Evolutionary conservation across 2,113 vertebrate genomes (phyloP).

Genomic region (Pyrgilauda ruficollis): DNA sequence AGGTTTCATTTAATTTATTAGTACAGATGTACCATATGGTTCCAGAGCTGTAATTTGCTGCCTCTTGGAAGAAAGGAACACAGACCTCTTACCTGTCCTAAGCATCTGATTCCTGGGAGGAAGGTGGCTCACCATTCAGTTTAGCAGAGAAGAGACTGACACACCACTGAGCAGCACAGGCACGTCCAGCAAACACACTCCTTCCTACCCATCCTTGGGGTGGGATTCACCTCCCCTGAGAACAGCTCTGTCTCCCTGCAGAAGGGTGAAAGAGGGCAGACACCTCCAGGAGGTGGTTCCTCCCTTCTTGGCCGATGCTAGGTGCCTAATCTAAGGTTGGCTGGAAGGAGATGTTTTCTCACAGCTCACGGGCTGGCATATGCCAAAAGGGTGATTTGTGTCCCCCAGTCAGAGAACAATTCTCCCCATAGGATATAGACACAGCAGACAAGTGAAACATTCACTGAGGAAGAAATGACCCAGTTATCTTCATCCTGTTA

Average conservation of each 20-base stretch:
- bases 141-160: background rate
- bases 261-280: background rate
- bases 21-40: background rate
- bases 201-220: background rate
- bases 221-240: background rate
- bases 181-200: background rate
- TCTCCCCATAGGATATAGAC: background rate
- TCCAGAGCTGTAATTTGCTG: background rate
- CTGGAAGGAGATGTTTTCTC: background rate
- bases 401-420: background rate
- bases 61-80: background rate
- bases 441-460: background rate
- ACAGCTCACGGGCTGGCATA: background rate
- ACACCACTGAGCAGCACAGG: background rate
- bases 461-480: constrained; percentile 31
- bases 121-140: background rate
- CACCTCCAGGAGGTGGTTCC: background rate
- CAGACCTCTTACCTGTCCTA: background rate
- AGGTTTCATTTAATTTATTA: background rate
- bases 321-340: background rate
- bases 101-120: background rate
- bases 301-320: background rate
- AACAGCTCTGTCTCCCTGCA: background rate
- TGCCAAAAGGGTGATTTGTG: background rate
- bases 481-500: constrained; percentile 63